Conservation (phyloP, 1,140 invertebrate genomes). For the Sitobion miscanthi region DNA sequence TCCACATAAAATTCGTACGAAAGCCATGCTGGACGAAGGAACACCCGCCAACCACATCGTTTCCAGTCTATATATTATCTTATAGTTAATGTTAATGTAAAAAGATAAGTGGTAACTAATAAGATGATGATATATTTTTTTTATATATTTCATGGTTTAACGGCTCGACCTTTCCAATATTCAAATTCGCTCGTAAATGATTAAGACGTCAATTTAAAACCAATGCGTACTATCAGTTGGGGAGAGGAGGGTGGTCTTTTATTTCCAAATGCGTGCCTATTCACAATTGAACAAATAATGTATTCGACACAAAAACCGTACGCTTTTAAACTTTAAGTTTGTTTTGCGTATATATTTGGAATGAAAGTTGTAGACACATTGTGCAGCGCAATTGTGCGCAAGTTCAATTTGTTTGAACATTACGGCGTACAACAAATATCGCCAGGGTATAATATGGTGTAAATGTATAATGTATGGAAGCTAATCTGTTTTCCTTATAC, state of each 20-base stretch:
- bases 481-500: neutral
- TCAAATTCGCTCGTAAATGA: neutral
- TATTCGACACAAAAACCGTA: neutral
- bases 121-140: neutral
- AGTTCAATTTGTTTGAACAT: neutral
- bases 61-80: no score
- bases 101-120: neutral
- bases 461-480: neutral
- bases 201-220: neutral
- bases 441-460: no score
- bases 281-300: neutral
- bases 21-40: no score
- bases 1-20: no score
- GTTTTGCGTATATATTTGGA: slow-evolving; percentile 3
- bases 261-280: neutral
- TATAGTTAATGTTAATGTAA: neutral
- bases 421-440: neutral
- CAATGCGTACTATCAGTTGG: neutral
- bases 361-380: neutral
- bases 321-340: slow-evolving; percentile 1
- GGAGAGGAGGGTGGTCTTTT: neutral
- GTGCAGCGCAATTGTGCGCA: neutral
- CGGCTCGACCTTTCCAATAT: neutral
- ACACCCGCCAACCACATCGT: no score
- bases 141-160: neutral